A percentile compares a stretch with the other conserved stretches of the same genome.
Conservation (phyloP, 1,140 invertebrate species). For the Melanaphis sacchari region DNA sequence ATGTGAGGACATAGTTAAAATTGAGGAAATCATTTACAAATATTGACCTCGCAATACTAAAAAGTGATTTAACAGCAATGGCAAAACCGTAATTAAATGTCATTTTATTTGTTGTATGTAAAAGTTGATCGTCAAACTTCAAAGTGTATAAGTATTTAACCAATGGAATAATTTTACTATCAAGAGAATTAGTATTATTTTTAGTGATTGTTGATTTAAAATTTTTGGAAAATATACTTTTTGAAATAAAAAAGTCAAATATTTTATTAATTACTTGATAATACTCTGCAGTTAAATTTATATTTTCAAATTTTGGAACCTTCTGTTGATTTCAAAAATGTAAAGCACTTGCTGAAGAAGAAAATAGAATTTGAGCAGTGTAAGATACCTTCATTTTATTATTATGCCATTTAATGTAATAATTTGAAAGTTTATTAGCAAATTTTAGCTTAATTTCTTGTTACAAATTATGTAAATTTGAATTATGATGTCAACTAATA, state of each 20-base stretch:
- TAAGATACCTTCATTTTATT: constrained; percentile 22
- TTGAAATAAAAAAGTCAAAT: constrained; percentile 18
- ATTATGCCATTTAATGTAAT: not conserved
- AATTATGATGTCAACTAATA: not conserved
- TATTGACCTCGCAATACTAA: not conserved
- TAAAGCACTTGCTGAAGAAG: not conserved
- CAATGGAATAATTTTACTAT: not conserved
- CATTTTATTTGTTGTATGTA: constrained; percentile 4
- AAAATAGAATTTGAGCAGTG: not conserved
- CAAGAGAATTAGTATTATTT: not conserved
- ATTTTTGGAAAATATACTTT: constrained; percentile 8
- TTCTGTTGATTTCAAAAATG: not conserved
- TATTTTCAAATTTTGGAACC: constrained; percentile 9
- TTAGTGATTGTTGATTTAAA: not conserved
- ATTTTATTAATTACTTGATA: not conserved
- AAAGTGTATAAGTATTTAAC: not conserved
- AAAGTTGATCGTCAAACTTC: not conserved
- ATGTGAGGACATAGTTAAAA: not conserved
- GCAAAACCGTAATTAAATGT: constrained; percentile 12
- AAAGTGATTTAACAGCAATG: not conserved
- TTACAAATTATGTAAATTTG: not conserved
- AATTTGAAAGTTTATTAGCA: not conserved
- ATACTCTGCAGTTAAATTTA: not conserved
- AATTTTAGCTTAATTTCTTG: not conserved
- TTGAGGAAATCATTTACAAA: not conserved